Evolutionary conservation across 2,888 invertebrate species (phyloP).

Genomic region (Chaitophorus viminalis): DNA sequence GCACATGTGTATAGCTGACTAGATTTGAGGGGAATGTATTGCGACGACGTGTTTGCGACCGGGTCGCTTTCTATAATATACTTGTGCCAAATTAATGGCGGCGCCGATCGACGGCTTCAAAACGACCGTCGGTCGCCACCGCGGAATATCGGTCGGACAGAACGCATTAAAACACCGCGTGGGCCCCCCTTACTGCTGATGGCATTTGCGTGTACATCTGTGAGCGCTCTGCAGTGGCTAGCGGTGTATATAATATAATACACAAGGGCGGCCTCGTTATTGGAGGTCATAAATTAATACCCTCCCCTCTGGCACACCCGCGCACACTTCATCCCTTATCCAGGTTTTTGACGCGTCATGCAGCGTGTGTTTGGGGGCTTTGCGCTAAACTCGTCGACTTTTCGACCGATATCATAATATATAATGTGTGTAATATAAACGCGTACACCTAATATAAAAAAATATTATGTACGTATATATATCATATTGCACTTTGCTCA

Average conservation of each 20-base stretch:
- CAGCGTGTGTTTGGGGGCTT: not conserved
- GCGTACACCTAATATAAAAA: too few relatives aligned
- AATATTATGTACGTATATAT: too few relatives aligned
- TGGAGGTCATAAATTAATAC: slow-evolving; percentile 51
- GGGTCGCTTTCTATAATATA: not conserved
- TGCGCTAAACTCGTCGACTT: too few relatives aligned
- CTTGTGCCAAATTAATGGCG: slow-evolving; percentile 42
- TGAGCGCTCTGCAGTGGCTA: not conserved
- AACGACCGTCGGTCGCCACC: not conserved
- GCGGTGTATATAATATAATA: not conserved
- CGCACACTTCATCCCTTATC: not conserved
- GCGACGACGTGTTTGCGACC: not conserved
- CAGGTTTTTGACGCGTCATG: not conserved
- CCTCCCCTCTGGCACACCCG: not conserved
- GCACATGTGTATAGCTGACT: not conserved
- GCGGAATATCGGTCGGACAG: slow-evolving; percentile 45
- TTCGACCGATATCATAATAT: not conserved
- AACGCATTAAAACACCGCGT: slow-evolving; percentile 59
- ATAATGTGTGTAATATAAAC: too few relatives aligned
- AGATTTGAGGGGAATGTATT: not conserved
- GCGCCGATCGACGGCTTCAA: not conserved
- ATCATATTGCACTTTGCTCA: too few relatives aligned
- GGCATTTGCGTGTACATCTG: slow-evolving; percentile 59
- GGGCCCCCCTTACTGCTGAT: slow-evolving; percentile 50
- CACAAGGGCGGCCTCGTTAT: not conserved